These are phyloP conservation scores for Sakesphorus luctuosus DNA, from an alignment of 2,113 vertebrate species.

Conservation along the genomic window DNA sequence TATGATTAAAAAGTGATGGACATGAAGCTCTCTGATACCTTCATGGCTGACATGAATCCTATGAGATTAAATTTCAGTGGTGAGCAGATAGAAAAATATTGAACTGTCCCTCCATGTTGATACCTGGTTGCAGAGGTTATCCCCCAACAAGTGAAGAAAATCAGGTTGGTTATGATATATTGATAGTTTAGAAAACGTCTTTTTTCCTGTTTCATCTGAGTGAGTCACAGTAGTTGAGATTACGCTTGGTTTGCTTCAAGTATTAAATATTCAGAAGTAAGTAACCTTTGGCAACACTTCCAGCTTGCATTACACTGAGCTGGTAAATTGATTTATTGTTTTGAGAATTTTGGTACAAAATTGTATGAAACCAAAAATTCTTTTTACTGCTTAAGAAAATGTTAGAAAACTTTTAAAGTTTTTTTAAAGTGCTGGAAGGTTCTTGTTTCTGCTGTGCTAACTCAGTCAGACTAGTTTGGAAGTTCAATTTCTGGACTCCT, in stretches of 20 bases:
- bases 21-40: background rate
- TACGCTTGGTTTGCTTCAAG: background rate
- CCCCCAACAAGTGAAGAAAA: background rate
- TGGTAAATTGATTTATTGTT: background rate
- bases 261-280: background rate
- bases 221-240: background rate
- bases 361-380: background rate
- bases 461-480: background rate
- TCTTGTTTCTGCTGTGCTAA: background rate
- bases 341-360: background rate
- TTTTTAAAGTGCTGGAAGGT: background rate
- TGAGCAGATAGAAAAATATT: background rate
- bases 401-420: background rate
- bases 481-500: background rate
- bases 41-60: background rate
- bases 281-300: background rate
- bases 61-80: background rate
- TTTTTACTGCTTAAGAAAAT: background rate
- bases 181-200: background rate
- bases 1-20: conserved; percentile 29
- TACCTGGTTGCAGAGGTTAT: background rate
- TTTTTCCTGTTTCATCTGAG: background rate
- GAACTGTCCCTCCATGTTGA: background rate
- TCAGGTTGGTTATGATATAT: background rate
- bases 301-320: background rate